Conservation (phyloP, 1,140 invertebrate species). For the Formica selysi region DNA sequence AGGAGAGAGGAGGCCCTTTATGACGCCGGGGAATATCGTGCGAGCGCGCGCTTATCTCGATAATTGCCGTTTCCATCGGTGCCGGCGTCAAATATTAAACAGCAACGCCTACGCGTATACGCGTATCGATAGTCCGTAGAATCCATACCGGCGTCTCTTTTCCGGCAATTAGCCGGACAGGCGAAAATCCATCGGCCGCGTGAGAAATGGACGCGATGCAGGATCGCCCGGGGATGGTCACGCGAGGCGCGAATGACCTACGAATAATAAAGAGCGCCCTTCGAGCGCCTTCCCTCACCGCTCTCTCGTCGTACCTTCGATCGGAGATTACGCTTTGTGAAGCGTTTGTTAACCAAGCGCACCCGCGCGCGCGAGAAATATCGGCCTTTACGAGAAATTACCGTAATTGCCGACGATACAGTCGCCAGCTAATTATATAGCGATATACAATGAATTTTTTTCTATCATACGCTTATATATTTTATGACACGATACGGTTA, state of each 20-base stretch:
- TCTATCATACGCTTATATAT: slow-evolving; percentile 26
- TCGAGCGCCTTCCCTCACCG: slow-evolving; percentile 29
- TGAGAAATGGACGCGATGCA: slow-evolving; percentile 72
- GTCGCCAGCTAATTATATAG: slow-evolving; percentile 45
- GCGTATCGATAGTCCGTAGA: slow-evolving; percentile 72
- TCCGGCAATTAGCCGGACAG: slow-evolving; percentile 76
- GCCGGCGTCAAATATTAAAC: slow-evolving; percentile 79
- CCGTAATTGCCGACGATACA: slow-evolving; percentile 47
- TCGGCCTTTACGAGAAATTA: slow-evolving; percentile 50
- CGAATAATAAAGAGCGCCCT: slow-evolving; percentile 65
- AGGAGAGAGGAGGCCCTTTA: slow-evolving; percentile 69
- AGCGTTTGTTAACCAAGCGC: slow-evolving; percentile 49
- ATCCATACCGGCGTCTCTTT: slow-evolving; percentile 71
- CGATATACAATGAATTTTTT: slow-evolving; percentile 27
- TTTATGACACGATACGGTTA: slow-evolving; percentile 14
- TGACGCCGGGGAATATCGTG: slow-evolving; percentile 74
- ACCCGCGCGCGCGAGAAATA: slow-evolving; percentile 46
- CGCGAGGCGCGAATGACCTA: slow-evolving; percentile 62
- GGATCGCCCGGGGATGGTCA: slow-evolving; percentile 64
- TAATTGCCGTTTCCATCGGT: slow-evolving; percentile 81
- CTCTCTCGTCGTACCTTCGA: slow-evolving; percentile 48
- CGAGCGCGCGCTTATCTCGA: slow-evolving; percentile 77
- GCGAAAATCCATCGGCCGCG: slow-evolving; percentile 77
- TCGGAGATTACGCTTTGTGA: slow-evolving; percentile 53
- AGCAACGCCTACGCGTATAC: slow-evolving; percentile 70